Conservation (phyloP, 2,113 vertebrate genomes). For the Xiphias gladius region DNA sequence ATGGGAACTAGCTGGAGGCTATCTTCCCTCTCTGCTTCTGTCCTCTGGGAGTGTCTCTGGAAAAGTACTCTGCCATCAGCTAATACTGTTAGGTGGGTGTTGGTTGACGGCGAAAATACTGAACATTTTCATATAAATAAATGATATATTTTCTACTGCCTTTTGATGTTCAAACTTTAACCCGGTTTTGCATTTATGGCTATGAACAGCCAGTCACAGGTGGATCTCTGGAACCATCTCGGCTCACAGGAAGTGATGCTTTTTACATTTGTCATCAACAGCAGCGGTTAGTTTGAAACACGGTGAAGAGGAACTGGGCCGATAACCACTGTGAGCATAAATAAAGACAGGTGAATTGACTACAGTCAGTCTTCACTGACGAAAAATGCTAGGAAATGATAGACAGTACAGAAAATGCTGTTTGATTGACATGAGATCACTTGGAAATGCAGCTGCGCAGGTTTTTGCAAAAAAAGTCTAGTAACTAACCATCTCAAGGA, state of each 20-base stretch:
- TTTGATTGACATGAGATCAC: not conserved
- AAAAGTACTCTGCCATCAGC: constrained; percentile 42
- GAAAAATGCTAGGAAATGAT: not conserved
- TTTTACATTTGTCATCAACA: not conserved
- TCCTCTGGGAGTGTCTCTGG: constrained; percentile 57
- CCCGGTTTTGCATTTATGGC: not conserved
- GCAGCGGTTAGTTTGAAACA: not conserved
- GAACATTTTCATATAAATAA: not conserved
- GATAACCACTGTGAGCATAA: not conserved
- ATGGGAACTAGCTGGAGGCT: constrained; percentile 68
- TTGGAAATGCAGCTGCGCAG: not conserved
- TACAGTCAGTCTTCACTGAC: not conserved
- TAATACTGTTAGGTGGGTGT: constrained; percentile 12
- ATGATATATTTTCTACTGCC: constrained; percentile 8
- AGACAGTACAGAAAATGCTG: not conserved
- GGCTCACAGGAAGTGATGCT: not conserved
- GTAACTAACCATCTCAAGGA: not conserved
- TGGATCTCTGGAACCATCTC: not conserved
- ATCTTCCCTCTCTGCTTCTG: constrained; percentile 29
- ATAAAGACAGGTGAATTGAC: not conserved
- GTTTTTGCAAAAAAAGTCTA: not conserved
- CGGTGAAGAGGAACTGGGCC: not conserved
- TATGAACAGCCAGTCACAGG: not conserved
- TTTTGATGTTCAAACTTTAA: not conserved
- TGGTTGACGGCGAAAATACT: constrained; percentile 19